Percentiles rank a stretch among this genome's conserved stretches.
These are phyloP conservation scores for Arbacia lixula DNA, from an alignment of 53 echinoderm and acorn worm species.

Conservation along the genomic window DNA sequence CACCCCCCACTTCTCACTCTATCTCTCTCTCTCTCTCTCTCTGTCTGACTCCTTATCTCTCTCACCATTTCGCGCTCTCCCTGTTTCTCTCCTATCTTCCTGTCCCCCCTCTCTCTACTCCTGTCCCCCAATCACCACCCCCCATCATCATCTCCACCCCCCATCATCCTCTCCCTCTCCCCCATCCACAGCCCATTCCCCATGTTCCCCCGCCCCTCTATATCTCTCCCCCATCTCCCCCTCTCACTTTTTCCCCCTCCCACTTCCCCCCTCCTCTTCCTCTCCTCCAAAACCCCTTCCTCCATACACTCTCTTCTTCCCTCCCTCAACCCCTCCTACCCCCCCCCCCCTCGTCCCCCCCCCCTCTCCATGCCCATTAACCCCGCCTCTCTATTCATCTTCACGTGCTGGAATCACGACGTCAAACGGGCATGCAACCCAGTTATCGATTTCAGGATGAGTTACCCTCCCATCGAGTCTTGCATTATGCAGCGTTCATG, in stretches of 20 bases:
- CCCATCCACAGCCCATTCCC: background rate
- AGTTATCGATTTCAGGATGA: constrained; percentile 11
- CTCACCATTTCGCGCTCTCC: too few species aligned
- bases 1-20: background rate
- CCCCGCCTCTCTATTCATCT: background rate
- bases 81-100: background rate
- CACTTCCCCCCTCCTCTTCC: background rate
- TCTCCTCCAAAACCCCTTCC: background rate
- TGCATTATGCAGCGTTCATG: background rate
- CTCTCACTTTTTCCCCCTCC: background rate
- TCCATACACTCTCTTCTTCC: background rate
- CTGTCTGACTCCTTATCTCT: background rate
- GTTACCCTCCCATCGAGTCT: background rate
- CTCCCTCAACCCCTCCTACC: background rate
- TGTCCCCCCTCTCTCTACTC: background rate
- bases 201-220: too few species aligned
- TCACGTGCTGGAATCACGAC: constrained; percentile 4
- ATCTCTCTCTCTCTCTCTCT: background rate
- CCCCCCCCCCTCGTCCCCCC: background rate
- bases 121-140: background rate
- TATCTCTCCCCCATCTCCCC: background rate
- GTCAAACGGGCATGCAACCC: constrained; percentile 8
- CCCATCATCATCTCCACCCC: background rate
- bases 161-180: background rate
- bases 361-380: background rate